phyloP scores from a whole-genome alignment of 2,888 invertebrate genomes.

The Ephialtes manifestator region DNA sequence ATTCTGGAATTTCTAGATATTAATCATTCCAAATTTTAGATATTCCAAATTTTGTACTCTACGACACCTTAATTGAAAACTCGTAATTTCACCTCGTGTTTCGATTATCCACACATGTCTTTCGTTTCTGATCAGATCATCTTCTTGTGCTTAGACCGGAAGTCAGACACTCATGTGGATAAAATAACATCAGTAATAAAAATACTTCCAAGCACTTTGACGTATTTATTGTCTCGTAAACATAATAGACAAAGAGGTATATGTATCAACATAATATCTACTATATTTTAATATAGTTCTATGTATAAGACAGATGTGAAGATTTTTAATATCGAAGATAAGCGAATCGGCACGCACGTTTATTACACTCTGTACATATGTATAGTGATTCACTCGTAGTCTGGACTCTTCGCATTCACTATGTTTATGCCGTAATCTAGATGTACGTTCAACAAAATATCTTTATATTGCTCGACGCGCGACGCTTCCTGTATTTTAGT shows the following conservation, averaged over 20 bases:
- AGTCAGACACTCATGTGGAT: not conserved
- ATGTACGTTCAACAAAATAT: conserved; percentile 13
- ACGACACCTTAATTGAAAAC: not conserved
- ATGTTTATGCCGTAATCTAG: conserved; percentile 15
- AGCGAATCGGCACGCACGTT: conserved; percentile 1
- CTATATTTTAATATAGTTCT: conserved; percentile 6
- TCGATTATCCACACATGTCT: not conserved
- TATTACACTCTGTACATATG: conserved; percentile 1
- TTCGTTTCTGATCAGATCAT: not conserved
- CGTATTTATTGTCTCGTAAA: conserved; percentile 35
- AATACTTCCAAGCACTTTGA: not conserved
- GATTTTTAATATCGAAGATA: not conserved
- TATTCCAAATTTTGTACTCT: no score
- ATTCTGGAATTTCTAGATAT: no score
- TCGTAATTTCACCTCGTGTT: not conserved
- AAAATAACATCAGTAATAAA: not conserved
- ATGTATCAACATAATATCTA: conserved; percentile 29
- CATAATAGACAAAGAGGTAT: conserved; percentile 25
- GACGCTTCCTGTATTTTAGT: not conserved
- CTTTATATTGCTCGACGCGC: not conserved
- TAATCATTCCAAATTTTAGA: no score
- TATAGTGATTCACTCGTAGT: conserved; percentile 11
- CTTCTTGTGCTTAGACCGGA: not conserved
- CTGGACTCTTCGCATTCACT: not conserved
- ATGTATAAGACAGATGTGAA: not conserved